Conservation (phyloP, 2,888 invertebrate species). For the Crepidodera aurea region DNA sequence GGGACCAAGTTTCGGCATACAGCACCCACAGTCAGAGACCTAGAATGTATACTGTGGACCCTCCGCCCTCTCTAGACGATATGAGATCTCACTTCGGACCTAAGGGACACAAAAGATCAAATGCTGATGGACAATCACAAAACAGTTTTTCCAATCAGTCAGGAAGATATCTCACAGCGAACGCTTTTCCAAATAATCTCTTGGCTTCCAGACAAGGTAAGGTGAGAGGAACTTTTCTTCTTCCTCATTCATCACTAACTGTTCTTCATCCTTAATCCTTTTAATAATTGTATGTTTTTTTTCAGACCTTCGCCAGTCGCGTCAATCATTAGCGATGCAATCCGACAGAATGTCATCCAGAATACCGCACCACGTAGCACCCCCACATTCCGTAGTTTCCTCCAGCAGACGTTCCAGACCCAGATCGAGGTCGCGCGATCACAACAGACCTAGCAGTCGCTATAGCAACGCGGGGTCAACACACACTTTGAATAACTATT, state of each 20-base stretch:
- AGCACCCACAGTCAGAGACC: slow-evolving; percentile 90
- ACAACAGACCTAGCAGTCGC: slow-evolving; percentile 78
- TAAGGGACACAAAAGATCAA: slow-evolving; percentile 73
- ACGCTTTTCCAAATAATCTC: slow-evolving; percentile 76
- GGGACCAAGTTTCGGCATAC: slow-evolving; percentile 90
- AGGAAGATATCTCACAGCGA: slow-evolving; percentile 74
- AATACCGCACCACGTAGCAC: slow-evolving; percentile 68
- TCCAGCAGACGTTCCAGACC: slow-evolving; percentile 71
- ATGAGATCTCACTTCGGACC: slow-evolving; percentile 77
- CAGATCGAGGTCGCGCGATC: slow-evolving; percentile 78
- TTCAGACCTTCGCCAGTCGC: slow-evolving; percentile 82
- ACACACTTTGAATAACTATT: slow-evolving; percentile 83
- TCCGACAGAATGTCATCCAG: slow-evolving; percentile 83
- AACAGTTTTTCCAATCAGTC: slow-evolving; percentile 87
- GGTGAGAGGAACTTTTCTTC: neutral
- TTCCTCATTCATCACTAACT: neutral
- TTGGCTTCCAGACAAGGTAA: slow-evolving; percentile 76
- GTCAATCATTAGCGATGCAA: slow-evolving; percentile 83
- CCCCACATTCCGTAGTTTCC: slow-evolving; percentile 63
- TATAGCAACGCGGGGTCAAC: slow-evolving; percentile 81
- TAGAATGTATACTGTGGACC: slow-evolving; percentile 80
- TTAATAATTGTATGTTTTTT: neutral
- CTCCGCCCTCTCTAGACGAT: slow-evolving; percentile 74
- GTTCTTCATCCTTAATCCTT: too few species aligned
- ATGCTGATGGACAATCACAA: slow-evolving; percentile 89